phyloP scores from a whole-genome alignment of 2,888 invertebrate species.

The Caenorhabditis uteleia region DNA sequence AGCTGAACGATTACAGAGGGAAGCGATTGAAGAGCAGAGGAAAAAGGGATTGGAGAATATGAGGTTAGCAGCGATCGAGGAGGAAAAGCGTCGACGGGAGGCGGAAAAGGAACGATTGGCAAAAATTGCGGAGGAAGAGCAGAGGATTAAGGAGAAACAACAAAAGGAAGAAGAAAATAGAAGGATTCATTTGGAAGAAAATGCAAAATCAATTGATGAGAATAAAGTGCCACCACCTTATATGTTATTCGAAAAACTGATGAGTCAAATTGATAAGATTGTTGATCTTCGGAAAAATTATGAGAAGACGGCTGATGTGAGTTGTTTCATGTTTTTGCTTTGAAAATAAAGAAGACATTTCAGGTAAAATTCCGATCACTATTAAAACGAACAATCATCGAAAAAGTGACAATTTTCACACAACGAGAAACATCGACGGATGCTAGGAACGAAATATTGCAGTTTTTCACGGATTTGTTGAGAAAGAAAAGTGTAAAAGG shows the following conservation, averaged over 20 bases:
- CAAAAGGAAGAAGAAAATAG: not conserved
- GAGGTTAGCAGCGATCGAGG: too few relatives aligned
- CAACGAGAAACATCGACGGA: constrained; percentile 9
- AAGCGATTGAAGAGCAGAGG: not conserved
- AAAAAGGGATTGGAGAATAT: not conserved
- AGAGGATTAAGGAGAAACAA: too few relatives aligned
- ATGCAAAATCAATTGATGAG: too few relatives aligned
- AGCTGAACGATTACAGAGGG: not conserved
- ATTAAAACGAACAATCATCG: constrained; percentile 25
- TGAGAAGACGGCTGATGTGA: too few relatives aligned
- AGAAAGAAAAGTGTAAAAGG: constrained; percentile 13
- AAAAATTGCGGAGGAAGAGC: constrained; percentile 2
- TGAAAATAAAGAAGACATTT: not conserved
- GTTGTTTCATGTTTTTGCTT: too few relatives aligned
- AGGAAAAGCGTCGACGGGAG: too few relatives aligned
- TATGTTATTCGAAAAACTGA: too few relatives aligned
- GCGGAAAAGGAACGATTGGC: too few relatives aligned
- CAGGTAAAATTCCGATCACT: constrained; percentile 6
- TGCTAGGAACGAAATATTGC: constrained; percentile 5
- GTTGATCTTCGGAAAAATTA: too few relatives aligned
- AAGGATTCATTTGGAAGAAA: too few relatives aligned
- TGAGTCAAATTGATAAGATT: too few relatives aligned
- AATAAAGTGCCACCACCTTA: too few relatives aligned
- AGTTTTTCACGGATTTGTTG: constrained; percentile 19
- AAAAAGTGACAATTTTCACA: constrained; percentile 21